Base-by-base conservation (phyloP, 1,140 invertebrate species). In the Lethocerus indicus region DNA sequence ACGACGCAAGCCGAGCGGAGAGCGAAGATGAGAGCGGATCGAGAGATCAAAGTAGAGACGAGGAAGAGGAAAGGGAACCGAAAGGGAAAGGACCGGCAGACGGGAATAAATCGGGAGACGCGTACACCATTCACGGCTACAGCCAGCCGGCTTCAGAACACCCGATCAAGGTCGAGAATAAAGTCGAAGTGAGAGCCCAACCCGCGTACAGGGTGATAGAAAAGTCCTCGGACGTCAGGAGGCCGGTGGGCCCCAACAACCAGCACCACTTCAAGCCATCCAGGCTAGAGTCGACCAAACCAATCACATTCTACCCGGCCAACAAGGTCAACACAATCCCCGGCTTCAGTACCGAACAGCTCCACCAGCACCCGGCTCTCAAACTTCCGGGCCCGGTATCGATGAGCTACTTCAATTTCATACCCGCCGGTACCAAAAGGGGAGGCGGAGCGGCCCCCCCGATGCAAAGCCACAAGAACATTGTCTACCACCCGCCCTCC, bases 61-160 rank as follows among this genome's bases (percentile, higher is more conserved):
- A 39, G 21, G 37, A 39, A 7, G 37, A 39, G 5, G 13, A 44
- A 9, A 25, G 5, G 4, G 46, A 36, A 14, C 40, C 25, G 13
- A 25, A 32, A 32, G n/a, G 29, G n/a, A 32, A 32, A 9, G 37
- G 21, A 7, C n/a, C n/a, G 21, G 37, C n/a, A 7, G 37, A 39
- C 5, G 13, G 26, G 9, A 25, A 5, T 5, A 35, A 36, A 14
- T 39, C 25, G 13, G 18, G 25, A 23, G 49, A 51, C 24, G 49
- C 42, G 1, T 51, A 51, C 26, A 43, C 45, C 32, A 51, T 51
- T 24, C 49, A 51, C 18, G 49, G 49, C 1, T 51, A 36, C 42
- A 42, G 49, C n/a, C n/a, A n/a, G n/a, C n/a, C n/a, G n/a, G n/a
- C n/a, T n/a, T n/a, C n/a, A n/a, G n/a, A n/a, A 23, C n/a, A 23